These are phyloP conservation scores for Grapholita molesta DNA, from an alignment of 1,140 invertebrate species.

Conservation along the genomic window DNA sequence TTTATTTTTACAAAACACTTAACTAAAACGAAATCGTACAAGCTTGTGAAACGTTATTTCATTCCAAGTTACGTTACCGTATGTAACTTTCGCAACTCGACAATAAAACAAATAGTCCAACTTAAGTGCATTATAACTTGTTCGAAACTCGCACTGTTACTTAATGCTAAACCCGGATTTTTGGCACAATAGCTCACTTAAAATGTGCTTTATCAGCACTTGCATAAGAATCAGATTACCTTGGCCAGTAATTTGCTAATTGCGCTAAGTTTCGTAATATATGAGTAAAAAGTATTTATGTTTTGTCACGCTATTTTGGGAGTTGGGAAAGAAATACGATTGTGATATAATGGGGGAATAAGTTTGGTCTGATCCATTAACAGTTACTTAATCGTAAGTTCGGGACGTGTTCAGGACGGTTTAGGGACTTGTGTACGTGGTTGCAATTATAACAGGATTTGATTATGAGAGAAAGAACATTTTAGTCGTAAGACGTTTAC, in stretches of 20 bases:
- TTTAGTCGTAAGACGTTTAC: no score
- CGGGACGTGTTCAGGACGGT: no score
- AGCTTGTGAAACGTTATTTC: no score
- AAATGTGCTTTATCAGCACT: background rate
- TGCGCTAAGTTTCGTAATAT: background rate
- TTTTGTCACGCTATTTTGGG: background rate
- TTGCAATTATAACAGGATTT: no score
- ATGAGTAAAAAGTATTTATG: conserved; percentile 4
- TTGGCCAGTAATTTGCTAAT: background rate
- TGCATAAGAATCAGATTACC: background rate
- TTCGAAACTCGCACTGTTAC: background rate
- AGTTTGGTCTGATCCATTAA: background rate
- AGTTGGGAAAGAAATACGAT: background rate
- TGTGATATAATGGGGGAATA: background rate
- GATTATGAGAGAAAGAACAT: no score
- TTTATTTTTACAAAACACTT: background rate
- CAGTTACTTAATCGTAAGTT: background rate
- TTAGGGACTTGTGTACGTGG: no score
- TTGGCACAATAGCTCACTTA: background rate
- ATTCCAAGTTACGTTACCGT: background rate
- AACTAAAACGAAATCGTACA: background rate
- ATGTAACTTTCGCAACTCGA: background rate
- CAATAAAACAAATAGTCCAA: background rate
- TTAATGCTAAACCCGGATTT: background rate
- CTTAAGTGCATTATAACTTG: conserved; percentile 6